These are phyloP conservation scores for Drosophila lutescens DNA, from an alignment of 2,888 invertebrate species.

Conservation along the genomic window DNA sequence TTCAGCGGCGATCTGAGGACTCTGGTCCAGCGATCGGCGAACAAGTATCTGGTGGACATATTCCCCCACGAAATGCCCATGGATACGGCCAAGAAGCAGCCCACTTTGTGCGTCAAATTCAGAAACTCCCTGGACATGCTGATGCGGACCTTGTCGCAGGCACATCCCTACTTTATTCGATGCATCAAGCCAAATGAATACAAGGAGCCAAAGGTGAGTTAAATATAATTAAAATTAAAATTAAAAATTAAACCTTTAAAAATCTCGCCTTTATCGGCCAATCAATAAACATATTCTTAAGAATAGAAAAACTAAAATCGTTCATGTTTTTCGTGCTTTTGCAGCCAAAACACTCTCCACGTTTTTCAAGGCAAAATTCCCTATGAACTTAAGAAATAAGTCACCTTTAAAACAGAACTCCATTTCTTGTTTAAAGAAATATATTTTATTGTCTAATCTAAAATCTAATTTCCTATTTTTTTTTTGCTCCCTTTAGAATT, in stretches of 20 bases:
- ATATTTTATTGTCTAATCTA: no score
- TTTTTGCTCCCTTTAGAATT: slow-evolving; percentile 86
- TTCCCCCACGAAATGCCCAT: slow-evolving; percentile 88
- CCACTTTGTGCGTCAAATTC: slow-evolving; percentile 94
- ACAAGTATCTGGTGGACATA: slow-evolving; percentile 90
- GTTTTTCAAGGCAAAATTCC: no score
- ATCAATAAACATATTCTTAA: no score
- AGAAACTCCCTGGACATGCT: slow-evolving; percentile 93
- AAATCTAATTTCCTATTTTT: no score
- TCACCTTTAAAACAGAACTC: no score
- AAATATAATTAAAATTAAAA: neutral
- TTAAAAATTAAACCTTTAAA: no score
- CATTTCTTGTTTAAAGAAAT: no score
- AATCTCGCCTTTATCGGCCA: no score
- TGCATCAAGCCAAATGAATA: slow-evolving; percentile 98
- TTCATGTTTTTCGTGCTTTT: no score
- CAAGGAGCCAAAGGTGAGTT: slow-evolving; percentile 92
- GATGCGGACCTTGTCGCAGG: slow-evolving; percentile 93
- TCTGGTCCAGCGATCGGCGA: slow-evolving; percentile 90
- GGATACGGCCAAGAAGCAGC: slow-evolving; percentile 88
- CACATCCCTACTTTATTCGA: slow-evolving; percentile 97
- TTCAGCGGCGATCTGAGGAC: slow-evolving; percentile 94
- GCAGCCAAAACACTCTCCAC: no score
- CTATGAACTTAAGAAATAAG: no score
- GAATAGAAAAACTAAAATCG: no score